Evolutionary conservation across 1,140 invertebrate species (phyloP).

Genomic region (Pachyrhynchus sulphureomaculatus): DNA sequence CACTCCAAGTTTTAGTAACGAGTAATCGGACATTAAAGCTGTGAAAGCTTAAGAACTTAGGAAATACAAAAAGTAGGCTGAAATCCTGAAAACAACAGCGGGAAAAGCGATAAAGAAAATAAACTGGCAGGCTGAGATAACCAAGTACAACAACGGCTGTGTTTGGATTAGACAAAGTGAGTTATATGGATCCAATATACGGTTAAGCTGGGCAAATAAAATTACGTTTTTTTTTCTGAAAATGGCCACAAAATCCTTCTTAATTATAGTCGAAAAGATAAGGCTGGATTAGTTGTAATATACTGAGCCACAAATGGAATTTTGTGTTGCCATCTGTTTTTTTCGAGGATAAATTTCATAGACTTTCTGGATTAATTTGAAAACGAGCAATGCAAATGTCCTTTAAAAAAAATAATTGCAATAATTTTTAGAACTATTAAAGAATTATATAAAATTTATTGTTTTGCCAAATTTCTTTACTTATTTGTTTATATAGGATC

Average conservation of each 20-base stretch:
- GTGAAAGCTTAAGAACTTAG: conserved; percentile 22
- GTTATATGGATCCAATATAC: conserved; percentile 29
- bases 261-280: conserved; percentile 14
- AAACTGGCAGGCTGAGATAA: conserved; percentile 25
- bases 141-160: conserved; percentile 24
- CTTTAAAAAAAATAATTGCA: too few species aligned
- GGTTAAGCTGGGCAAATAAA: conserved; percentile 6
- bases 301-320: too few species aligned
- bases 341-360: too few species aligned
- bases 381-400: too few species aligned
- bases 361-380: too few species aligned
- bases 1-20: background rate
- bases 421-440: too few species aligned
- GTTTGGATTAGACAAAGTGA: conserved; percentile 29
- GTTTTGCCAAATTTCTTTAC: too few species aligned
- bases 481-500: too few species aligned
- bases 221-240: background rate
- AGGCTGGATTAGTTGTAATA: background rate
- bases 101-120: conserved; percentile 27
- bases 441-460: too few species aligned
- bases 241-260: conserved; percentile 17
- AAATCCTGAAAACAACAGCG: conserved; percentile 11
- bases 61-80: conserved; percentile 24
- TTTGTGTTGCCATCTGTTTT: too few species aligned
- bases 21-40: conserved; percentile 16